Evolutionary conservation across 2,888 invertebrate species (phyloP).

Genomic region (Xestia sexstrigata): DNA sequence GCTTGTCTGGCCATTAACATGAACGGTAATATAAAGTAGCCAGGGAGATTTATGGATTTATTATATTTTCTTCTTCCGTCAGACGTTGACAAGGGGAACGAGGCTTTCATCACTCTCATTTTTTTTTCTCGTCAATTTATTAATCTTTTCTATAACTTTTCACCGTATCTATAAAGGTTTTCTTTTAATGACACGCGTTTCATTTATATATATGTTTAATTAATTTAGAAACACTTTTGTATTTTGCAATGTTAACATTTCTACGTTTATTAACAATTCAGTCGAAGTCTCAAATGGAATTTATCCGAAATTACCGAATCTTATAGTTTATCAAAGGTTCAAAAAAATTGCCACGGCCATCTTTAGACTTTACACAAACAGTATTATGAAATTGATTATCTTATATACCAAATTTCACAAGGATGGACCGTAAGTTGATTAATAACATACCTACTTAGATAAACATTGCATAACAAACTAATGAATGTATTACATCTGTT

Average conservation of each 20-base stretch:
- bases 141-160: background rate
- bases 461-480: conserved; percentile 23
- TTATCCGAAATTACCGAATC: no score
- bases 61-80: no score
- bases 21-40: background rate
- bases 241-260: no score
- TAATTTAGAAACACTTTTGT: no score
- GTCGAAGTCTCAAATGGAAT: no score
- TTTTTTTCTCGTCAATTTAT: background rate
- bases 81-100: no score
- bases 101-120: background rate
- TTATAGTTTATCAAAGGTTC: background rate
- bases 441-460: background rate
- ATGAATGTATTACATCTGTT: background rate
- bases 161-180: no score
- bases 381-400: conserved; percentile 13
- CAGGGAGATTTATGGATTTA: background rate
- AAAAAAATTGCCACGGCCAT: no score
- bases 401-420: conserved; percentile 1
- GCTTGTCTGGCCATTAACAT: background rate
- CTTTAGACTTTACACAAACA: background rate
- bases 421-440: background rate
- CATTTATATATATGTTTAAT: no score
- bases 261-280: no score
- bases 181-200: no score